phyloP scores from a whole-genome alignment of 2,113 vertebrate genomes.

The Xiphophorus hellerii region DNA sequence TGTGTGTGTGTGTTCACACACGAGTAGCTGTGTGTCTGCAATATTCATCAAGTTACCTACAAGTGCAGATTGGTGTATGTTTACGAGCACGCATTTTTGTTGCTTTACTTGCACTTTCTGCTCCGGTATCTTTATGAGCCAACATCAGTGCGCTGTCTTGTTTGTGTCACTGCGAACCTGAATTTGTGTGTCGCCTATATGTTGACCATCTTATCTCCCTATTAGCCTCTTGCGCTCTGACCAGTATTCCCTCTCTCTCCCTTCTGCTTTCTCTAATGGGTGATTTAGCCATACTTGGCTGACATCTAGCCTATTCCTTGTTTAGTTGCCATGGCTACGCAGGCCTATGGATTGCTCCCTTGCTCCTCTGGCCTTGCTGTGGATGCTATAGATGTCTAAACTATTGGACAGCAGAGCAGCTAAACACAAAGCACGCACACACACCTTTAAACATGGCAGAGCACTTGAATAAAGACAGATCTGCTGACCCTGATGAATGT shows the following conservation, averaged over 20 bases:
- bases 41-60: constrained; percentile 6
- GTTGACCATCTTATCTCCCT: constrained; percentile 81
- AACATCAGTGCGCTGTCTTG: constrained; percentile 37
- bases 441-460: constrained; percentile 22
- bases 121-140: constrained; percentile 40
- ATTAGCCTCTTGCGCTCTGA: constrained; percentile 81
- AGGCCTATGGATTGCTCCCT: constrained; percentile 80
- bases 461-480: constrained; percentile 31
- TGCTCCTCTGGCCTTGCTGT: constrained; percentile 73
- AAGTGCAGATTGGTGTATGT: constrained; percentile 4
- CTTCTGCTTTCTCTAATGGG: constrained; percentile 82
- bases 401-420: constrained; percentile 69
- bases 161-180: constrained; percentile 9
- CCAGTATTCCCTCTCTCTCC: constrained; percentile 78
- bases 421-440: constrained; percentile 52
- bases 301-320: constrained; percentile 84
- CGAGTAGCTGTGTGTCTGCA: not conserved
- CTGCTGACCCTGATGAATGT: constrained; percentile 2
- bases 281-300: constrained; percentile 85
- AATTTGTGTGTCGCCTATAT: constrained; percentile 56
- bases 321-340: constrained; percentile 85
- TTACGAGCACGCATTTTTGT: constrained; percentile 13
- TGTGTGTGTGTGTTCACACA: constrained; percentile 14
- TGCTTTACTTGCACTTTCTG: constrained; percentile 48
- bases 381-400: constrained; percentile 78